phyloP scores from a whole-genome alignment of 2,797 vertebrate genomes.

The Pteropus rufus region DNA sequence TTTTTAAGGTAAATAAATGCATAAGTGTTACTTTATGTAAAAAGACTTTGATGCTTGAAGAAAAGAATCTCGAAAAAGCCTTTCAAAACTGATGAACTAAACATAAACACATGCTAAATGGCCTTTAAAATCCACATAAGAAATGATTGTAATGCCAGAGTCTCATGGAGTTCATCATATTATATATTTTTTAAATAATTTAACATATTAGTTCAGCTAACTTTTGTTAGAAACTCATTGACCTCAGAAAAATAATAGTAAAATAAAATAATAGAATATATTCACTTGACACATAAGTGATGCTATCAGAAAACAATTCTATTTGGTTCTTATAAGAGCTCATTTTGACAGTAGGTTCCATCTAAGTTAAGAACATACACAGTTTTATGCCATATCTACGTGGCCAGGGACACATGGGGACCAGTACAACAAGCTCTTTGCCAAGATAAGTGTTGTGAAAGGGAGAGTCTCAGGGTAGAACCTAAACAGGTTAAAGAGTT shows the following conservation, averaged over 20 bases:
- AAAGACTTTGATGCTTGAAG: not conserved
- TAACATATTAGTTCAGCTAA: not conserved
- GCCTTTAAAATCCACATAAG: not conserved
- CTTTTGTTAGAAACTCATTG: not conserved
- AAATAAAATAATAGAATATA: not conserved
- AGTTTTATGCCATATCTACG: not conserved
- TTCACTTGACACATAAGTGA: not conserved
- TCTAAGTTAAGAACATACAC: not conserved
- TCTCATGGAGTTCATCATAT: not conserved
- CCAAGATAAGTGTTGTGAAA: not conserved
- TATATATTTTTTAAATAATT: not conserved
- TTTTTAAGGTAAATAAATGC: not conserved
- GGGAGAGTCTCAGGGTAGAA: not conserved
- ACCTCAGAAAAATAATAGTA: not conserved
- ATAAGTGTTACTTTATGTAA: not conserved
- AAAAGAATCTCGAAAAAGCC: not conserved
- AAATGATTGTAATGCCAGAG: not conserved
- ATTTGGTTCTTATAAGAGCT: not conserved
- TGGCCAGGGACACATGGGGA: not conserved
- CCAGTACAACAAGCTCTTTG: not conserved
- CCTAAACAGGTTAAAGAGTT: not conserved
- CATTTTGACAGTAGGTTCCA: not conserved
- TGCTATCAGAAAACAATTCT: not conserved
- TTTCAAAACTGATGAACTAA: not conserved
- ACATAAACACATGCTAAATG: not conserved